Conservation (phyloP, 2,888 invertebrate genomes). For the Agriopis marginaria region DNA sequence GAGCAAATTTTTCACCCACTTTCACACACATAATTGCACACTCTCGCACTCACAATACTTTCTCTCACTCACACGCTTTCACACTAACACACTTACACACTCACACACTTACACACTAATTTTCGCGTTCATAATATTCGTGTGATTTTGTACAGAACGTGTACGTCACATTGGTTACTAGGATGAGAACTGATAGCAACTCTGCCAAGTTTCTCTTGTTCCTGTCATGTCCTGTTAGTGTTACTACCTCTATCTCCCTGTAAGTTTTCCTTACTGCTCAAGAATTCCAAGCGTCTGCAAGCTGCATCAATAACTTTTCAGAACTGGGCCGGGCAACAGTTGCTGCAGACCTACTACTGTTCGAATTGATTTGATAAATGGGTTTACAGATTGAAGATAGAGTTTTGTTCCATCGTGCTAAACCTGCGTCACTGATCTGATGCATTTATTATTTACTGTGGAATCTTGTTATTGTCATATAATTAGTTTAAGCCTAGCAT, state of each 20-base stretch:
- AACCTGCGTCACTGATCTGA: background rate
- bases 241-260: constrained; percentile 13
- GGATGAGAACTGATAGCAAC: background rate
- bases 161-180: background rate
- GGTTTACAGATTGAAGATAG: background rate
- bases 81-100: no score
- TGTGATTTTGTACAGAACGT: no score
- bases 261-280: constrained; percentile 22
- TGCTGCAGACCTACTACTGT: constrained; percentile 12
- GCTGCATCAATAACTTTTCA: constrained; percentile 24
- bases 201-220: constrained; percentile 1
- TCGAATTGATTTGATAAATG: background rate
- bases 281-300: constrained; percentile 16
- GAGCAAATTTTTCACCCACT: no score
- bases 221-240: constrained; percentile 23
- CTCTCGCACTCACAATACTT: no score
- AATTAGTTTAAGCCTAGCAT: no score
- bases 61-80: no score
- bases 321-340: constrained; percentile 26
- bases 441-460: no score
- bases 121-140: no score
- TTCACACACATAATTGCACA: no score
- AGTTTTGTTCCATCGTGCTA: background rate
- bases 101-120: no score
- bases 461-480: no score